Percentiles rank a stretch among this genome's conserved stretches.
Conservation (phyloP, 2,888 invertebrate species). For the Scaeva pyrastri region DNA sequence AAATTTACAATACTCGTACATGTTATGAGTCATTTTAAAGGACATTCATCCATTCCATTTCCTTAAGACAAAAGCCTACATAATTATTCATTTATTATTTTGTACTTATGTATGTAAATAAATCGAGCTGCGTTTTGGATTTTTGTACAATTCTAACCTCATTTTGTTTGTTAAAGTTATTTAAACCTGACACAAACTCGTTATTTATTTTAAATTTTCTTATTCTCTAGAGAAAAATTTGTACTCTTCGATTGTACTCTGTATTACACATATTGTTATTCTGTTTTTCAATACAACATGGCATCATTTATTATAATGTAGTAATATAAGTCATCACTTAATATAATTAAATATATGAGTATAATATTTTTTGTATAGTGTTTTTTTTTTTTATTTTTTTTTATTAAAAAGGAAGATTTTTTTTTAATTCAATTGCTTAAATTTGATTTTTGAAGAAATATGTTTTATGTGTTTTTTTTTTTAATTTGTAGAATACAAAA, state of each 20-base stretch:
- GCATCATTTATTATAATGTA: slow-evolving; percentile 24
- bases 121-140: slow-evolving; percentile 13
- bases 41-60: not conserved
- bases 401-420: slow-evolving; percentile 52
- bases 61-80: slow-evolving; percentile 25
- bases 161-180: slow-evolving; percentile 18
- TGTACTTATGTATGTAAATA: slow-evolving; percentile 42
- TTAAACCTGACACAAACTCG: slow-evolving; percentile 21
- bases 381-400: slow-evolving; percentile 28
- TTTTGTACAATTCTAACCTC: slow-evolving; percentile 44
- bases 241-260: slow-evolving; percentile 73
- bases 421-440: slow-evolving; percentile 48
- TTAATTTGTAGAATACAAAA: slow-evolving; percentile 44
- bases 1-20: slow-evolving; percentile 48
- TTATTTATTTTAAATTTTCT: slow-evolving; percentile 18
- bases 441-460: slow-evolving; percentile 50
- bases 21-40: slow-evolving; percentile 6
- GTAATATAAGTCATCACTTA: slow-evolving; percentile 46
- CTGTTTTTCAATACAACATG: slow-evolving; percentile 38
- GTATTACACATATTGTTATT: slow-evolving; percentile 47
- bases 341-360: slow-evolving; percentile 61
- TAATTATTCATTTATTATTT: slow-evolving; percentile 41
- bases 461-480: slow-evolving; percentile 16
- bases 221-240: slow-evolving; percentile 56
- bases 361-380: slow-evolving; percentile 47